Base-by-base conservation (phyloP, 2,888 invertebrate genomes). In the Lobophora halterata region DNA sequence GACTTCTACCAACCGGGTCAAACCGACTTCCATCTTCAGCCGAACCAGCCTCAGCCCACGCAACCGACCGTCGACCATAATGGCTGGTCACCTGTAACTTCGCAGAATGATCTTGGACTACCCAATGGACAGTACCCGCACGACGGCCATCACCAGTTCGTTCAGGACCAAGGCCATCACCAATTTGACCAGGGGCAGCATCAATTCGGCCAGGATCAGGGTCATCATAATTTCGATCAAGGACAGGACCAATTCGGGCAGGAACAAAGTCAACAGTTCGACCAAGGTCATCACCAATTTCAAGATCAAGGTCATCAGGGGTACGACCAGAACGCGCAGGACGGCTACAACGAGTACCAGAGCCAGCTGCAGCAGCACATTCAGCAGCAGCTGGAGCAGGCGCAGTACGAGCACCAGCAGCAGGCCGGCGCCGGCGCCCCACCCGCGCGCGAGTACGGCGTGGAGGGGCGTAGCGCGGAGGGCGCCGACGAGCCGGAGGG, bases 41-140 rank as follows among this genome's bases (percentile, higher is more conserved):
- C 68, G 13, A 13, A 25, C 12, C 53, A 49, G 46, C 59, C 68
- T 14, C 72, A 72, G 20, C 63, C 69, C 1, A 46, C 58, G 0
- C 40, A 65, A 3, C 70, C 67, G 11, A 56, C 69, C 1, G 37
- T 76, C n/a, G 83, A 85, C 18, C 74, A 78, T 47, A 69, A 82
- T 6, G 86, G 85, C 3, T 86, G 86, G 86, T 75, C 83, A 1
- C 86, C 86, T 1, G 76, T 86, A n/a, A 65, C 75, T 1, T 19
- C 72, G 0, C 72, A 75, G 10, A 69, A 71, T 14, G 77, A 79
- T 11, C 30, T 62, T 2, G 50, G 55, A 1, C 49, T 61, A 2
- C 28, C 47, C 7, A 73, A 67, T 3, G 57, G 44, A 1, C 68
- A 72, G 17, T 65, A 61, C 23, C 67, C 64, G 2, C 56, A 56